These are phyloP conservation scores for Nomia melanderi DNA, from an alignment of 1,140 invertebrate species.

Conservation along the genomic window DNA sequence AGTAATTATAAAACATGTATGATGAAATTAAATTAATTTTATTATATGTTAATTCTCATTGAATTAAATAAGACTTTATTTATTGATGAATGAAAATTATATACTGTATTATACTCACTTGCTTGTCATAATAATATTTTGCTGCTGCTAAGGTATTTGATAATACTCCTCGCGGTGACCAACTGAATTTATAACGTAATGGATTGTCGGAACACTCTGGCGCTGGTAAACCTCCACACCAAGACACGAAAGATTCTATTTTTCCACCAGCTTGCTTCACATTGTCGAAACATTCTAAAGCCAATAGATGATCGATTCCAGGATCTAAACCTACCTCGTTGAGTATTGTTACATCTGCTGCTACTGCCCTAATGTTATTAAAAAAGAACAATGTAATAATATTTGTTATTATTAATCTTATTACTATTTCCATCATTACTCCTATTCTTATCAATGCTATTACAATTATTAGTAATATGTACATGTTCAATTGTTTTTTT, in stretches of 20 bases:
- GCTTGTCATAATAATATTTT: constrained; percentile 92
- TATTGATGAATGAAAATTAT: neutral
- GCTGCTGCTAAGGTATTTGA: constrained; percentile 94
- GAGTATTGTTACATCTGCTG: constrained; percentile 93
- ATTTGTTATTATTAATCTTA: neutral
- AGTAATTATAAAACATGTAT: too few relatives aligned
- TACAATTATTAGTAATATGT: too few relatives aligned
- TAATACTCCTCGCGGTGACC: constrained; percentile 95
- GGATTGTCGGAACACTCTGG: constrained; percentile 97
- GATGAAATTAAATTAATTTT: too few relatives aligned
- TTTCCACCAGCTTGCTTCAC: constrained; percentile 89
- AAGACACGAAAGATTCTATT: constrained; percentile 97
- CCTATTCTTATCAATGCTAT: neutral
- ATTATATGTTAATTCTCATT: too few relatives aligned
- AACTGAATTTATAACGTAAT: constrained; percentile 98
- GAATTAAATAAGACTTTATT: too few relatives aligned
- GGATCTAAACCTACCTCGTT: constrained; percentile 98
- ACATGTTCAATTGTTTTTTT: too few relatives aligned
- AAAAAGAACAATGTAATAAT: neutral
- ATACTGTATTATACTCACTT: constrained; percentile 80
- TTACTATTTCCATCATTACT: neutral
- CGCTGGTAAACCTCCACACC: constrained; percentile 97
- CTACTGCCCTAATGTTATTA: constrained; percentile 84
- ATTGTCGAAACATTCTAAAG: constrained; percentile 98
- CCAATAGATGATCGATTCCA: constrained; percentile 98